Evolutionary conservation across 2,797 vertebrate species (phyloP).

Genomic region (Melanotaenia parkinsoni): DNA sequence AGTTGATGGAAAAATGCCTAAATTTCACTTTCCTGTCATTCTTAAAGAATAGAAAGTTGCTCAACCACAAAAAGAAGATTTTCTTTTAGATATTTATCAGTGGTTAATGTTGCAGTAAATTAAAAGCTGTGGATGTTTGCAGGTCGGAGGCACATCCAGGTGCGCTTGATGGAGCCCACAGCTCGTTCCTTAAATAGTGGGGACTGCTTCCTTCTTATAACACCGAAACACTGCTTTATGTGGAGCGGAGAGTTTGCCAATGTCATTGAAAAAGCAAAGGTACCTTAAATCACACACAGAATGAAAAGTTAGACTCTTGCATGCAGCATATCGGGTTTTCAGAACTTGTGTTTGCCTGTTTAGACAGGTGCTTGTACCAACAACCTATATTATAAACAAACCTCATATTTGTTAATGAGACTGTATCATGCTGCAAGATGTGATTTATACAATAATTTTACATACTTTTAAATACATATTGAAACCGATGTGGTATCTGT

Average conservation of each 20-base stretch:
- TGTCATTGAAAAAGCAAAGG: slow-evolving; percentile 88
- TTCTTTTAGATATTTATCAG: background rate
- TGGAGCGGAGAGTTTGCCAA: slow-evolving; percentile 89
- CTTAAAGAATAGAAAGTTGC: background rate
- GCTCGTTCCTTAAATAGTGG: slow-evolving; percentile 85
- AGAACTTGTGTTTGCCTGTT: background rate
- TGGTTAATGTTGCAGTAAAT: background rate
- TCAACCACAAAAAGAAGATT: background rate
- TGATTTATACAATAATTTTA: background rate
- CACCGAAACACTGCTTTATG: slow-evolving; percentile 84
- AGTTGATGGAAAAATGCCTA: background rate
- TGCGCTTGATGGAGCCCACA: slow-evolving; percentile 83
- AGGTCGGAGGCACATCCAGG: slow-evolving; percentile 87
- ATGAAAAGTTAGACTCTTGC: no score
- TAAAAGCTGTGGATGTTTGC: slow-evolving; percentile 9
- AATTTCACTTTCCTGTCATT: background rate
- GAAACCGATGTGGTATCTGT: background rate
- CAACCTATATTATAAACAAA: background rate
- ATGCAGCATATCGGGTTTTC: background rate
- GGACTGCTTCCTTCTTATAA: slow-evolving; percentile 86
- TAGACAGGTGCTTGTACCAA: background rate
- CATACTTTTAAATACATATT: background rate
- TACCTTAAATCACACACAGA: slow-evolving; percentile 31
- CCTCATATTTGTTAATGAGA: background rate
- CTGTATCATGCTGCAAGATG: background rate